Base-by-base conservation (phyloP, 2,113 vertebrate genomes). In the Cavia aperea region DNA sequence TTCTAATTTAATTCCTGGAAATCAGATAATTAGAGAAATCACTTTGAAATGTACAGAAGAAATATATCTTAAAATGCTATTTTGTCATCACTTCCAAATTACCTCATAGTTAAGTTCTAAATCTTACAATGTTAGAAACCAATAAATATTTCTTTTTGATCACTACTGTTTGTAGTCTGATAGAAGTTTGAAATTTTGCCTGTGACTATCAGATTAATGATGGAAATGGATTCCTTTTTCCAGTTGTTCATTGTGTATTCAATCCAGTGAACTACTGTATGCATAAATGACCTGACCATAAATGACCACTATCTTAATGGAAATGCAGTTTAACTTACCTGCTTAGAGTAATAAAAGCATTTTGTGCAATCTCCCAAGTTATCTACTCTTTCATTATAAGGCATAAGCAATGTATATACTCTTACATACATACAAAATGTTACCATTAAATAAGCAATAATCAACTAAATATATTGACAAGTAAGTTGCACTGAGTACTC, bases 321-420 rank as follows among this genome's bases (percentile, higher is more conserved):
- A 97, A 94, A 79, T 21, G 94, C 93, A 89, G 92, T 94, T 92
- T 89, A 94, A 95, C 95, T 93, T 84, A 89, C 94, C 96, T 97
- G 97, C 98, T 97, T 97, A 94, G 96, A 97, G 88, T 86, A 98
- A 98, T 98, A 98, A 98, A 98, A 96, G 96, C 96, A 94, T 97
- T 97, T 96, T 97, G 96, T 96, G 97, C 96, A 12, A 94, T 83
- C 51, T 87, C 62, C 43, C 3, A 85, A 63, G 81, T 88, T 49
- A 46, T 91, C 62, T 92, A 33, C 26, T 68, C 56, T 88, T 91
- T 96, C 49, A 92, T 60, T 92, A 1, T 68, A 77, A 91, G 54
- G 13, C 46, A 46, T 73, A 78, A 82, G 51, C n/a, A 43, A 29
- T 49, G 46, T 43, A 16, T 43, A 54, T 14, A 39, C 56, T 65